Evolutionary conservation across 2,113 vertebrate genomes (phyloP).

Genomic region (Carollia perspicillata): DNA sequence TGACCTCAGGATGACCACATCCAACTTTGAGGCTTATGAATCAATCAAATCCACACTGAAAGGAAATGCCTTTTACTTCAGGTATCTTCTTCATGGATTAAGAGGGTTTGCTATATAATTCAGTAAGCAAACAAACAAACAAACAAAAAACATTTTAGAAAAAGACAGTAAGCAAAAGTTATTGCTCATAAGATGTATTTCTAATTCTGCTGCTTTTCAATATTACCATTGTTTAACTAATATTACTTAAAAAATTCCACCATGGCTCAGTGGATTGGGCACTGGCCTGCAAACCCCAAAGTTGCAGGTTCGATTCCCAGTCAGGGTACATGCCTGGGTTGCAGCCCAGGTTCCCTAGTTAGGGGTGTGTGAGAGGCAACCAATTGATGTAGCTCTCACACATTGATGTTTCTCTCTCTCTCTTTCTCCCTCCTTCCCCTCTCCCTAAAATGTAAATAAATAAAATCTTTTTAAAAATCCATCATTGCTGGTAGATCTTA

Average conservation of each 20-base stretch:
- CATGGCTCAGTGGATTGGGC: no score
- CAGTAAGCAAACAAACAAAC: neutral
- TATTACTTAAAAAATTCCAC: neutral
- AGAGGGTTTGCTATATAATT: neutral
- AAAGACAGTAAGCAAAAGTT: neutral
- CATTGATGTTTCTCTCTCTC: no score
- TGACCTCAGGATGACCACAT: no score
- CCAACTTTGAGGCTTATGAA: neutral
- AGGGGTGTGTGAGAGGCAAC: no score
- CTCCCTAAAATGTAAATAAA: no score
- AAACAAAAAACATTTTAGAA: neutral
- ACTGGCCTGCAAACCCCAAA: no score
- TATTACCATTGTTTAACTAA: neutral
- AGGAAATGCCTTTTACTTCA: neutral
- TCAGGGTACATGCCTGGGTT: no score
- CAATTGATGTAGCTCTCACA: no score
- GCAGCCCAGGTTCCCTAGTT: no score
- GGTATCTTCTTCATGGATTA: neutral
- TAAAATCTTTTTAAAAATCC: neutral
- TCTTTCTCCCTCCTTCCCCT: no score
- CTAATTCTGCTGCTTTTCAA: neutral
- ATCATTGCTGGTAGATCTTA: neutral
- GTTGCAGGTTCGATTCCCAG: no score
- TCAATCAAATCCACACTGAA: neutral
- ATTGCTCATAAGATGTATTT: neutral